Evolutionary conservation across 23 tunicate species (phyloP).

Genomic region (Oikopleura albicans): DNA sequence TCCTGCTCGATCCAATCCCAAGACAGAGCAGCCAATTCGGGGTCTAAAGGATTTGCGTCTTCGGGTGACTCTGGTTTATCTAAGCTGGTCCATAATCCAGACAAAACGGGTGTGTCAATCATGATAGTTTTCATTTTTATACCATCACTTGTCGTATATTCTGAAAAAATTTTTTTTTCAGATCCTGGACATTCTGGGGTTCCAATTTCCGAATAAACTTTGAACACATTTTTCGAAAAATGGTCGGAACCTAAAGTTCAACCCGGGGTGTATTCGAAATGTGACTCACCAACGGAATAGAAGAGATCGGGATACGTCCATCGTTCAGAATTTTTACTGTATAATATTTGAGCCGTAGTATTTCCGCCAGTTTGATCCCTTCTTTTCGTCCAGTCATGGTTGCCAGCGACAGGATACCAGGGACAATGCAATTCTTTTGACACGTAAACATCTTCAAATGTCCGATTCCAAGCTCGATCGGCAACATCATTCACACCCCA

Average conservation of each 20-base stretch:
- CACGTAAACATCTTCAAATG: constrained; percentile 50
- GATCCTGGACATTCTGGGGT: no score
- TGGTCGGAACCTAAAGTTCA: no score
- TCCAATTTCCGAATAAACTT: no score
- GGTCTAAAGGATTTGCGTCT: constrained; percentile 17
- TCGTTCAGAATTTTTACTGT: background rate
- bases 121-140: constrained; percentile 29
- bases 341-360: background rate
- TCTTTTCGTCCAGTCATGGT: background rate
- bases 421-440: constrained; percentile 20
- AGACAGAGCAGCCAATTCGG: constrained; percentile 32
- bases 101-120: no score
- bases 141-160: background rate
- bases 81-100: no score
- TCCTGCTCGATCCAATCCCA: constrained; percentile 49
- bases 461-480: constrained; percentile 39
- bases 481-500: constrained; percentile 35
- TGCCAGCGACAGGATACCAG: constrained; percentile 40
- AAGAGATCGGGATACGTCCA: constrained; percentile 5
- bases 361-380: background rate
- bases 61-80: background rate
- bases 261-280: no score
- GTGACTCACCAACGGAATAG: background rate
- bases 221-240: no score
- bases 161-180: background rate